Conservation (phyloP, 2,113 vertebrate genomes). For the Bostrychus sinensis region DNA sequence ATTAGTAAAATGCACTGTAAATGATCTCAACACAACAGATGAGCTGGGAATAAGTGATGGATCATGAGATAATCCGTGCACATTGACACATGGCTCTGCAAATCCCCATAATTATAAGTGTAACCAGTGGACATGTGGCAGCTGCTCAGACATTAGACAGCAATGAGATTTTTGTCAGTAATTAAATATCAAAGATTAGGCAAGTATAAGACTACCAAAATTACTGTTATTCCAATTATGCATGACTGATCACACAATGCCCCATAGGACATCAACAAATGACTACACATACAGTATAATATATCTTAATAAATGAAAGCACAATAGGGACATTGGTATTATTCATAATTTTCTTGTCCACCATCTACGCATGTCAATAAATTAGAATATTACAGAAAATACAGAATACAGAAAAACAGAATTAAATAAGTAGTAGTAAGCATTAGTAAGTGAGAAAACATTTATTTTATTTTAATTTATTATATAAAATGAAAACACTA, state of each 20-base stretch:
- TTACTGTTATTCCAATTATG: background rate
- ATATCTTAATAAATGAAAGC: too few relatives aligned
- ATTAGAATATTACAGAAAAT: too few relatives aligned
- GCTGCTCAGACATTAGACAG: background rate
- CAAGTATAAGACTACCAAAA: background rate
- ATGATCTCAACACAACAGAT: conserved; percentile 40
- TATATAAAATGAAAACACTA: too few relatives aligned
- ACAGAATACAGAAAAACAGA: too few relatives aligned
- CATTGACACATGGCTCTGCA: conserved; percentile 32
- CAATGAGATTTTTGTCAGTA: background rate
- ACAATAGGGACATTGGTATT: too few relatives aligned
- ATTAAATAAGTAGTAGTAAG: too few relatives aligned
- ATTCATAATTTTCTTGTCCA: too few relatives aligned
- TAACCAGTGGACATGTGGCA: conserved; percentile 15
- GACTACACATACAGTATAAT: too few relatives aligned
- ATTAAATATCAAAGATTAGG: conserved; percentile 1
- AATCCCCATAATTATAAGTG: conserved; percentile 35
- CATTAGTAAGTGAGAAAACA: too few relatives aligned
- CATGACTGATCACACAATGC: background rate
- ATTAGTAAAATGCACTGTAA: conserved; percentile 20
- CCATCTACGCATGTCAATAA: too few relatives aligned
- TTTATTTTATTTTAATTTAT: too few relatives aligned
- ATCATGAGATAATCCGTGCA: conserved; percentile 48
- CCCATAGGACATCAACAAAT: too few relatives aligned
- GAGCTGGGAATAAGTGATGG: conserved; percentile 50